phyloP scores from a whole-genome alignment of 2,797 vertebrate species.

The Ptychadena robeensis region DNA sequence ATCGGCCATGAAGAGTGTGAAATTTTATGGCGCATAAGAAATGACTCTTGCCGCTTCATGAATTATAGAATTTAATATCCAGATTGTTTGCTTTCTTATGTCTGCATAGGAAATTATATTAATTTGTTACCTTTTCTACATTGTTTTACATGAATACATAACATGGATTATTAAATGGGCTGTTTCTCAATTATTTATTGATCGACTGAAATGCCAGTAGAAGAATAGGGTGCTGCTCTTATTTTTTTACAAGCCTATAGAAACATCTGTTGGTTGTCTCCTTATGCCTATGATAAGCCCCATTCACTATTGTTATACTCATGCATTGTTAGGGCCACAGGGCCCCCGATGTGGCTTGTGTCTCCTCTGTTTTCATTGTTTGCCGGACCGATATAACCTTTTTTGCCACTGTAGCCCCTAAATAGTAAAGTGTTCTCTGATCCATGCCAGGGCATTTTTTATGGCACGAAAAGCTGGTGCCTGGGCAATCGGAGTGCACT shows the following conservation, averaged over 20 bases:
- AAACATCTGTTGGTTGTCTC: background rate
- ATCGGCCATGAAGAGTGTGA: conserved; percentile 12
- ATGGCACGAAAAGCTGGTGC: too few species aligned
- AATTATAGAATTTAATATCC: conserved; percentile 25
- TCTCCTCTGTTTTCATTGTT: too few species aligned
- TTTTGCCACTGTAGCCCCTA: too few species aligned
- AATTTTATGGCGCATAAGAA: conserved; percentile 27
- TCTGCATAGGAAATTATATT: background rate
- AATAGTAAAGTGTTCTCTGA: too few species aligned
- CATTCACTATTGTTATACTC: too few species aligned
- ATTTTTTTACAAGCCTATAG: background rate
- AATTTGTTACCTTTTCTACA: background rate
- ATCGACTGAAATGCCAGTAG: background rate
- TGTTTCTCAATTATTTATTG: background rate
- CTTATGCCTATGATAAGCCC: background rate
- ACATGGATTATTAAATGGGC: background rate
- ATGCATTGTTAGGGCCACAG: too few species aligned
- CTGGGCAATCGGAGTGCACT: too few species aligned
- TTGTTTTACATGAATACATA: conserved; percentile 9
- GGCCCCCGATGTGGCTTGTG: too few species aligned
- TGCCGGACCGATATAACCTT: too few species aligned
- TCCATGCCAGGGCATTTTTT: too few species aligned
- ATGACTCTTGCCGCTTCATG: conserved; percentile 8
- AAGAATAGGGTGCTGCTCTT: too few species aligned
- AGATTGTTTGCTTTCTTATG: background rate